Evolutionary conservation across 2,113 vertebrate species (phyloP).

Genomic region (Crotalus viridis): DNA sequence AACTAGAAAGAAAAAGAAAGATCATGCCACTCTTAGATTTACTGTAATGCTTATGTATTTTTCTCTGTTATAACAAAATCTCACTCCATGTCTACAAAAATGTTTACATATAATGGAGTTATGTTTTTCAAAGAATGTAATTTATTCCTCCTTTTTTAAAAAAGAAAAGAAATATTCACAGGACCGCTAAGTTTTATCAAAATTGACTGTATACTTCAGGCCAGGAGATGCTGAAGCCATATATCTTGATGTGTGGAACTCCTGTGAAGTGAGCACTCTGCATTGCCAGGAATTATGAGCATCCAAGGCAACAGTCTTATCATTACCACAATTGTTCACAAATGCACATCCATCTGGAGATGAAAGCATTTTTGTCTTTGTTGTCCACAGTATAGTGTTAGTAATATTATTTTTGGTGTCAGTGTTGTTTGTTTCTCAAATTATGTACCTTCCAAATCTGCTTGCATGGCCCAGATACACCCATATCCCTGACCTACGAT

Average conservation of each 20-base stretch:
- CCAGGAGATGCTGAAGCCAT: not conserved
- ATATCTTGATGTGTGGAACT: not conserved
- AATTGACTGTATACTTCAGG: not conserved
- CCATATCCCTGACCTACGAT: not conserved
- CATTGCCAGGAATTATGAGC: not conserved
- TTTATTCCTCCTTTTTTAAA: not conserved
- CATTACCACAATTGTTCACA: not conserved
- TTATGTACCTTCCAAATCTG: not conserved
- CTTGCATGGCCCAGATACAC: not conserved
- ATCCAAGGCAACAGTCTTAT: not conserved
- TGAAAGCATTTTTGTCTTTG: conserved; percentile 16
- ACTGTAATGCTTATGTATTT: not conserved
- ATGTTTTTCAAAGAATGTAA: not conserved
- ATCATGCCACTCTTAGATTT: not conserved
- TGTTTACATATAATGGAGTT: not conserved
- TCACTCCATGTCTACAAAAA: not conserved
- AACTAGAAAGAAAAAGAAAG: not conserved
- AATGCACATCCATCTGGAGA: not conserved
- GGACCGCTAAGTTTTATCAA: not conserved
- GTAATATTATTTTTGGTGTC: not conserved
- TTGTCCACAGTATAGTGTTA: not conserved
- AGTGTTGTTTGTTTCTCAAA: not conserved
- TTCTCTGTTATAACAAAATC: not conserved
- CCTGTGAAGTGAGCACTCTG: not conserved
- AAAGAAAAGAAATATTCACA: not conserved